A percentile compares a stretch with the other conserved stretches of the same genome.
phyloP scores from a whole-genome alignment of 2,888 invertebrate genomes.

The Microctonus aethiopoides region DNA sequence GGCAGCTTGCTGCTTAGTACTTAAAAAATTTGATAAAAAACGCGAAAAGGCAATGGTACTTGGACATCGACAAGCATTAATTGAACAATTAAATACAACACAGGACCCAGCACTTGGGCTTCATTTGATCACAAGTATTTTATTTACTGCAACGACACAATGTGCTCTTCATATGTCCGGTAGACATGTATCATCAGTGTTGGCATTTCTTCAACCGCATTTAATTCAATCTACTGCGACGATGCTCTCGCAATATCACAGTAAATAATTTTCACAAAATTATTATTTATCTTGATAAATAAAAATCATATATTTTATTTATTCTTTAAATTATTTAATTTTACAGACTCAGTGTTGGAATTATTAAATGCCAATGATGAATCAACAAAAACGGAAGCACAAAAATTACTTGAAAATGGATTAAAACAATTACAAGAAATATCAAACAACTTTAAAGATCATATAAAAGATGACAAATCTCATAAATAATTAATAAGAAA shows the following conservation, averaged over 20 bases:
- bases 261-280: slow-evolving; percentile 69
- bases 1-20: slow-evolving; percentile 79
- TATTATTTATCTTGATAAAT: not conserved
- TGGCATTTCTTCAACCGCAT: slow-evolving; percentile 78
- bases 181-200: slow-evolving; percentile 86
- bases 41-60: slow-evolving; percentile 81
- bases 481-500: slow-evolving; percentile 44
- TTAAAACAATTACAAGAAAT: slow-evolving; percentile 69
- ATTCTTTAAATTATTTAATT: slow-evolving; percentile 22
- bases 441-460: slow-evolving; percentile 69
- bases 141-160: slow-evolving; percentile 85
- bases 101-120: slow-evolving; percentile 83
- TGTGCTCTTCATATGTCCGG: slow-evolving; percentile 93
- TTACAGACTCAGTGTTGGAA: slow-evolving; percentile 75
- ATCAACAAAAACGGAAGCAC: slow-evolving; percentile 68
- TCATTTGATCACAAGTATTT: slow-evolving; percentile 80
- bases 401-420: slow-evolving; percentile 68
- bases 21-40: slow-evolving; percentile 91
- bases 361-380: slow-evolving; percentile 70
- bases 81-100: slow-evolving; percentile 80
- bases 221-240: slow-evolving; percentile 76
- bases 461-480: slow-evolving; percentile 56
- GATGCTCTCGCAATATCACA: slow-evolving; percentile 80
- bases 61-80: slow-evolving; percentile 83
- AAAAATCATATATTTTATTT: slow-evolving; percentile 10